Evolutionary conservation across 1,140 invertebrate species (phyloP), one percentile per base, ranked within the genome.

Genomic region (Drosophila ironensis): DNA sequence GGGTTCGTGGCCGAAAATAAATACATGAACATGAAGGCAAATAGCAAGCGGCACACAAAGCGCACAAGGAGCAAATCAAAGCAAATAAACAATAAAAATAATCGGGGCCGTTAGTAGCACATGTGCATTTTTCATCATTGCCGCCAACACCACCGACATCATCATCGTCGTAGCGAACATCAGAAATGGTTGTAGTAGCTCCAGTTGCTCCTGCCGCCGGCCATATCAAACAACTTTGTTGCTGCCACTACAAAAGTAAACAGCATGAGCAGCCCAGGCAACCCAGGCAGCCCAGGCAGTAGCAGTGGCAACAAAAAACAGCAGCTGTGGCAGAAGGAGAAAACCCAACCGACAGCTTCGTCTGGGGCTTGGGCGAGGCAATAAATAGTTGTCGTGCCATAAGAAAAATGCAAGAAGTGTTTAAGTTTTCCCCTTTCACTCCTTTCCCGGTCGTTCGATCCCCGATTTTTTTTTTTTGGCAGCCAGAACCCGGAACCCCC

Each of bases 61-160:
- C 35, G 24, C 41, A 63, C 54, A 70, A 69, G 63, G 56, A 44
- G 52, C 70, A 72, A 84, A 84, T 86, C 80, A 84, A 84, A 84
- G 80, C 82, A 84, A 86, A 84, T 86, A 84, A 84, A 84, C 71
- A 84, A 84, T 84, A 84, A 84, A 84, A 86, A 84, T 86, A 84
- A 84, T 84, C 80, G 80, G 80, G 66, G 60, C 80, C 80, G 80
- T 84, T 84, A 84, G 74, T 27, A 84, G 68, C 80, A 84, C 80
- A 84, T 84, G 80, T 84, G 80, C 80, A 84, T 74, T 74, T 77
- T 86, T 86, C 78, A 78, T 77, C 78, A 82, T 82, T 78, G 7
- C 33, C 33, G 6, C 3, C 33, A 37, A 5, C 30, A 33, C 1
- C 41, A 50, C 74, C 78, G 78, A 70, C 78, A 82, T 84, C 78